These are phyloP conservation scores for Clarias batrachus DNA, from an alignment of 2,113 vertebrate species.

Conservation along the genomic window DNA sequence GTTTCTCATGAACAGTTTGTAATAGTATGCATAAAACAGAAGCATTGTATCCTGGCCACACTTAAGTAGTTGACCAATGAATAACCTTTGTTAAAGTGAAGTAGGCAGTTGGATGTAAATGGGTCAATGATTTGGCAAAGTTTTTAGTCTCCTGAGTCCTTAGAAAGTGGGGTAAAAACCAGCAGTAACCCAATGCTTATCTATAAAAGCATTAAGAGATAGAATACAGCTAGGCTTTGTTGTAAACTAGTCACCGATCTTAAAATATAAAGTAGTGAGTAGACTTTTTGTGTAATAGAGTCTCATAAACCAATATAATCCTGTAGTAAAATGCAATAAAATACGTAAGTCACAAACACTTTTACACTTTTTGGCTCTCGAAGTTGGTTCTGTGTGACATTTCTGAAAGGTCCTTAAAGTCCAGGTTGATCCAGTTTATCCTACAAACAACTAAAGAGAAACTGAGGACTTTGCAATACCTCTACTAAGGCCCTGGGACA, in stretches of 20 bases:
- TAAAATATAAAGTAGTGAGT: no score
- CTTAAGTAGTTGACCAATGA: slow-evolving; percentile 11
- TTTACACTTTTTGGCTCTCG: neutral
- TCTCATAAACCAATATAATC: neutral
- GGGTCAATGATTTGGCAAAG: slow-evolving; percentile 40
- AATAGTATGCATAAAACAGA: neutral
- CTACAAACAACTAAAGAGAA: neutral
- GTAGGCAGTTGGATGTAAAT: slow-evolving; percentile 36
- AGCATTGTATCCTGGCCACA: neutral
- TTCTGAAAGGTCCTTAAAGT: neutral
- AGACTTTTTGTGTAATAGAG: neutral
- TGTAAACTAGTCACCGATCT: slow-evolving; percentile 5
- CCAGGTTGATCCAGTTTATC: neutral
- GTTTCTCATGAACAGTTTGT: neutral
- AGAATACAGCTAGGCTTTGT: slow-evolving; percentile 22
- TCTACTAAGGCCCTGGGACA: neutral
- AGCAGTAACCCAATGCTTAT: slow-evolving; percentile 25
- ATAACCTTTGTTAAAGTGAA: slow-evolving; percentile 22
- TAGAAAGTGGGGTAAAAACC: slow-evolving; percentile 35
- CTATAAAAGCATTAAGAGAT: slow-evolving; percentile 18
- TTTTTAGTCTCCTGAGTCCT: slow-evolving; percentile 13
- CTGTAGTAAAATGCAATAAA: neutral
- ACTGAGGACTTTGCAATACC: neutral
- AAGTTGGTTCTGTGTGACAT: neutral
- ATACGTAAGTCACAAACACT: neutral